Conservation (phyloP, 1,140 invertebrate genomes). For the Ptiloglossa arizonensis region DNA sequence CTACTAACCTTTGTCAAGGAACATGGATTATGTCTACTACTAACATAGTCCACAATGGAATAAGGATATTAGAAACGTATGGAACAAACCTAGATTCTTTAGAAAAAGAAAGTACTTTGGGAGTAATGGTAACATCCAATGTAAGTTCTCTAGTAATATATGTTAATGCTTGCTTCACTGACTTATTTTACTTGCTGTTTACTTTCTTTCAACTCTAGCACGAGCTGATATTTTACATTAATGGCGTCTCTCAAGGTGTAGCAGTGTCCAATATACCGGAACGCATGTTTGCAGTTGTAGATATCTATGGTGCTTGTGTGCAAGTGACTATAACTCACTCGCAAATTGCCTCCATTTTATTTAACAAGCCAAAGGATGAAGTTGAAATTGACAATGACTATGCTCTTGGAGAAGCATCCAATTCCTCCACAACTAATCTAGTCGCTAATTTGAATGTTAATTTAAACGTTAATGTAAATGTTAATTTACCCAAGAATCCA, state of each 20-base stretch:
- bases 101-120: conserved; percentile 92
- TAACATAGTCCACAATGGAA: conserved; percentile 92
- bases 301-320: conserved; percentile 96
- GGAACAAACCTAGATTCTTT: conserved; percentile 92
- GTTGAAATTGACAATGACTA: conserved; percentile 78
- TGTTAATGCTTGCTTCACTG: neutral
- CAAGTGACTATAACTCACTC: conserved; percentile 88
- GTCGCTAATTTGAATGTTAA: conserved; percentile 80
- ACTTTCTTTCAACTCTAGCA: conserved; percentile 81
- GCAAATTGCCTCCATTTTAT: conserved; percentile 30
- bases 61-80: conserved; percentile 90
- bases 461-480: conserved; percentile 80
- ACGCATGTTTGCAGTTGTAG: conserved; percentile 92
- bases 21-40: conserved; percentile 95
- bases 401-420: conserved; percentile 71
- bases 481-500: conserved; percentile 80
- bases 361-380: conserved; percentile 70
- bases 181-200: conserved; percentile 27
- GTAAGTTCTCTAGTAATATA: conserved; percentile 78
- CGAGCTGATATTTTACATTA: conserved; percentile 94
- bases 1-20: conserved; percentile 90
- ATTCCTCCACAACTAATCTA: conserved; percentile 76
- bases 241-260: conserved; percentile 93
- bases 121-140: conserved; percentile 90
- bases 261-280: conserved; percentile 90